Evolutionary conservation across 2,113 vertebrate species (phyloP), one percentile per base, ranked within the genome.

Genomic region (Cyprinodon tularosa): DNA sequence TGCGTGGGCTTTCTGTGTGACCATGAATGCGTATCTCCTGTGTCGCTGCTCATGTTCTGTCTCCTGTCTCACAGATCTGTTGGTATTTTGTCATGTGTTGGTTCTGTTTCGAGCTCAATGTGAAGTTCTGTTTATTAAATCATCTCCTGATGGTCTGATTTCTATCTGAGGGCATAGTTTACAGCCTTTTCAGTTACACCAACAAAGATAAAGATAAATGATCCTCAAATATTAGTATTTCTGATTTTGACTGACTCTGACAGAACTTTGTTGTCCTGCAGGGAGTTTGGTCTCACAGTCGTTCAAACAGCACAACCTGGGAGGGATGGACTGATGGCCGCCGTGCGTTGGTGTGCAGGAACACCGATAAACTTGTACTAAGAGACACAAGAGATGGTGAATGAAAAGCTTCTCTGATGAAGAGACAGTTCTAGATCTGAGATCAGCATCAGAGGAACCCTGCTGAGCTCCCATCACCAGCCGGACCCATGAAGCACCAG

Each of bases 261-360:
- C 53, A 1, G n/a, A 17, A 0, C 63, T 13, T 78, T 17, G 68
- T 66, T 60, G 73, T 29, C 72, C 81, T 67, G 45, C 84, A 94
- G 94, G 94, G 53, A 83, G 72, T 62, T 68, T 95, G 73, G 82
- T 94, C 12, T 82, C 93, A 4, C 89, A 93, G 76, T 74, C 85
- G 7, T 94, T 93, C 89, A 95, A 95, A 72, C 94, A 92, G 65
- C 94, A 94, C 1, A 94, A 95, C 74, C 84, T 94, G 0, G 93
- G 92, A 71, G 92, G 93, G 57, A 86, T 95, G 91, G 94, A 95
- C 85, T 93, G 85, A 94, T 59, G 14, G 9, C 57, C 39, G 77
- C 69, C 39, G 1, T 0, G n/a, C 6, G 42, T 57, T 37, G 72
- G 5, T 67, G 59, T 75, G 73, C 76, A 84, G 39, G 48, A 71